phyloP scores from a whole-genome alignment of 1,140 invertebrate genomes.

The Subanguina moxae region DNA sequence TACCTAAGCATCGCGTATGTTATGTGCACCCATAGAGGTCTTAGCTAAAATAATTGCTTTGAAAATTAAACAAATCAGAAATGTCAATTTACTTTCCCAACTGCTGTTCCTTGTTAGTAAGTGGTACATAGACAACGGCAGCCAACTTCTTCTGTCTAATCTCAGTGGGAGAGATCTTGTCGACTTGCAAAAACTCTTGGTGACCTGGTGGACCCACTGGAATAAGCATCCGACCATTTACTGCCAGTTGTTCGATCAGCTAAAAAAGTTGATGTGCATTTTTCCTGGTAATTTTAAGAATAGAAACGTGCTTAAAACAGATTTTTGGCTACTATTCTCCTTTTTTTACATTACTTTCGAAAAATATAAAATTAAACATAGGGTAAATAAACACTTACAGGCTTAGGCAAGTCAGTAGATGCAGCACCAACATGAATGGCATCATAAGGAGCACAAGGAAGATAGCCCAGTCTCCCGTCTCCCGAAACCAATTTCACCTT shows the following conservation, averaged over 20 bases:
- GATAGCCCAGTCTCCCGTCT: slow-evolving; percentile 77
- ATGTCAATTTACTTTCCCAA: background rate
- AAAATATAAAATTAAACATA: no score
- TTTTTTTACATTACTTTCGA: no score
- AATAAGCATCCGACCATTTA: slow-evolving; percentile 81
- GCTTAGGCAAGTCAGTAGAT: slow-evolving; percentile 72
- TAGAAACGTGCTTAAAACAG: slow-evolving; percentile 23
- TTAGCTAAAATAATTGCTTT: no score
- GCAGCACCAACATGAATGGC: slow-evolving; percentile 91
- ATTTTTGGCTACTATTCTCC: slow-evolving; percentile 19
- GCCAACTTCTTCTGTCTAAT: slow-evolving; percentile 76
- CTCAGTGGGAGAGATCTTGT: slow-evolving; percentile 77
- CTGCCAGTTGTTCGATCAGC: slow-evolving; percentile 71
- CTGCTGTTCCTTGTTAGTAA: slow-evolving; percentile 80
- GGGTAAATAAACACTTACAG: no score
- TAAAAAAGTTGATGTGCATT: no score
- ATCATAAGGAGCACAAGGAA: slow-evolving; percentile 74
- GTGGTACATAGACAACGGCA: slow-evolving; percentile 92
- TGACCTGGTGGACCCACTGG: slow-evolving; percentile 65
- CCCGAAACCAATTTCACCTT: slow-evolving; percentile 70
- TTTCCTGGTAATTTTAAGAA: background rate
- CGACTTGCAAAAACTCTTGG: slow-evolving; percentile 79
- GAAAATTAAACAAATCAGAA: no score
- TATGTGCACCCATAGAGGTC: no score
- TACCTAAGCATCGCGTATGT: no score